Conservation (phyloP, 1,140 invertebrate species). For the Cardiocondyla obscurior region DNA sequence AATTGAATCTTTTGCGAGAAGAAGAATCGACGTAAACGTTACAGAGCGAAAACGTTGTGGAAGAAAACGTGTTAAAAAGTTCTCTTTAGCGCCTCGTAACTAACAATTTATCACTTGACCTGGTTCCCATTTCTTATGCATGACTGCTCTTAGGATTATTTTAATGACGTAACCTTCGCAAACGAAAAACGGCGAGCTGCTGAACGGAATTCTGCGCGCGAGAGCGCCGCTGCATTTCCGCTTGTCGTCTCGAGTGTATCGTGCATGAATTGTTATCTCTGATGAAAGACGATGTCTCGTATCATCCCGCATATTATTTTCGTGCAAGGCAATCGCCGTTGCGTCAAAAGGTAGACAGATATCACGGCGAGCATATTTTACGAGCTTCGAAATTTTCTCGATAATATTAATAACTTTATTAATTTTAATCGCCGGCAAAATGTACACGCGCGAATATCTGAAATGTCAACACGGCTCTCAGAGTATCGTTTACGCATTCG, state of each 20-base stretch:
- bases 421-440: background rate
- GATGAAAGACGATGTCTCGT: constrained; percentile 20
- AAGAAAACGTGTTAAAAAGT: background rate
- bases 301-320: constrained; percentile 3
- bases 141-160: constrained; percentile 60
- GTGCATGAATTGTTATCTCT: constrained; percentile 1
- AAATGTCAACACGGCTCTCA: background rate
- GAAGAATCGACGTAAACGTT: background rate
- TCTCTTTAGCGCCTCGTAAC: constrained; percentile 68
- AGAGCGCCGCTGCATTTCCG: background rate
- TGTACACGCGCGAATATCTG: background rate
- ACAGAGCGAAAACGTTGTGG: background rate
- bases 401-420: too few species aligned
- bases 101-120: constrained; percentile 77
- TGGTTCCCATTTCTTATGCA: constrained; percentile 60
- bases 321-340: background rate
- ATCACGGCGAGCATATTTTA: background rate
- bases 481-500: background rate
- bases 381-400: constrained; percentile 1
- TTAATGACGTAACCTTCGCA: constrained; percentile 53
- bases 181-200: constrained; percentile 17
- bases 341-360: background rate
- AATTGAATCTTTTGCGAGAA: constrained; percentile 7
- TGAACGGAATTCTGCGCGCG: background rate
- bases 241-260: constrained; percentile 13